These are phyloP conservation scores for Drepana arcuata DNA, from an alignment of 1,140 invertebrate genomes.

Conservation along the genomic window DNA sequence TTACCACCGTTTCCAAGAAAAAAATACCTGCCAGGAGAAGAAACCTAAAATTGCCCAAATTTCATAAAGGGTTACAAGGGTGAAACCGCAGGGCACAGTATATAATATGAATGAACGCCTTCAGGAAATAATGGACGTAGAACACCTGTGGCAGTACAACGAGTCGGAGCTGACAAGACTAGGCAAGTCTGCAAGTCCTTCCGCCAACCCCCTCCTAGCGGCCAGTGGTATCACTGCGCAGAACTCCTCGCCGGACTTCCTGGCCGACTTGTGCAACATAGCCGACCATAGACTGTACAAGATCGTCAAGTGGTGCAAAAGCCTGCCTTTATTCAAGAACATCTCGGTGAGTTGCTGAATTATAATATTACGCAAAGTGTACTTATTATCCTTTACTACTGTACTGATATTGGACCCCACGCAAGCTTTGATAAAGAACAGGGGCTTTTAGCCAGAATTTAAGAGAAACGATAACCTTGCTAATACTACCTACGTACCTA, in stretches of 20 bases:
- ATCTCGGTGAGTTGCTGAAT: conserved; percentile 86
- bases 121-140: conserved; percentile 94
- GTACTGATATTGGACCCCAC: too few species aligned
- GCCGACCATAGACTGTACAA: conserved; percentile 96
- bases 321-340: conserved; percentile 95
- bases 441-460: too few species aligned
- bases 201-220: conserved; percentile 74
- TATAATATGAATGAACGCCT: too few species aligned
- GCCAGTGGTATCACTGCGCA: conserved; percentile 75
- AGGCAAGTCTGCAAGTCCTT: conserved; percentile 63
- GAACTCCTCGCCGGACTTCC: conserved; percentile 85
- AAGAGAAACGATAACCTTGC: too few species aligned
- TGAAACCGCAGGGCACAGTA: too few species aligned
- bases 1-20: too few species aligned
- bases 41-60: too few species aligned
- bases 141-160: conserved; percentile 94
- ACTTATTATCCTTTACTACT: not conserved
- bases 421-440: too few species aligned
- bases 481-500: too few species aligned
- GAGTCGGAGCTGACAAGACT: conserved; percentile 77
- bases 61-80: too few species aligned
- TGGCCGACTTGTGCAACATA: conserved; percentile 92
- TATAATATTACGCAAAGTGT: not conserved
- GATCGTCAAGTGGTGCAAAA: conserved; percentile 99
- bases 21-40: too few species aligned